Base-by-base conservation (phyloP, 1,140 invertebrate species). In the Tetramorium simillimum region DNA sequence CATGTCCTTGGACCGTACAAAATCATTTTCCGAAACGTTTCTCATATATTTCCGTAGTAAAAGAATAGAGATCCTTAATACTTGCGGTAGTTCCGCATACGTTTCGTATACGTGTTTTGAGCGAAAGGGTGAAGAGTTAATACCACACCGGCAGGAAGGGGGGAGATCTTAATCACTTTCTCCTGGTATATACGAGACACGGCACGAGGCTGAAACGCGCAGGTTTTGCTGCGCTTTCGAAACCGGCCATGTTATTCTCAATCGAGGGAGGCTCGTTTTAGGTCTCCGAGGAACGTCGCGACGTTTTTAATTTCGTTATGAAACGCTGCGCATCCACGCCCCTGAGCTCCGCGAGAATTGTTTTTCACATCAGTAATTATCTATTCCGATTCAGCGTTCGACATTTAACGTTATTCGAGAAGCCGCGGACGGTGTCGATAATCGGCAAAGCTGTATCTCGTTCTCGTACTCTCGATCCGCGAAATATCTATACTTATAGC, bases 111-210 rank as follows among this genome's bases (percentile, higher is more conserved):
- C 28, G 18, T 21, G n/a, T 51, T 49, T 49, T 78, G 37, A 78
- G 24, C 76, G 60, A 58, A 63, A 65, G 70, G 70, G 70, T 37
- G 56, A 76, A 18, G 18, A 78, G 60, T 67, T 65, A 65, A 78
- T 78, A 77, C 63, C 21, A 24, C 3, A 33, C 33, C 40, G 75
- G 24, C 24, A 46, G 40, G 18, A 78, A 78, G 58, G 28, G 33
- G 60, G 43, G 43, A 78, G 60, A 65, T 78, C 43, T 78, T 78
- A 78, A 78, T 78, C 76, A 78, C 76, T 78, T 78, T 78, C 76
- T 78, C 76, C 28, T 67, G 60, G 43, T 49, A 10, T 78, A 43
- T 28, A 77, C 37, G n/a, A 53, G 70, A 53, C 28, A 21, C 24
- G 37, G 24, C 18, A 63, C 40, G 28, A 9, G 12, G 18, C n/a